Percentiles rank a stretch among this genome's conserved stretches.
Conservation (phyloP, 2,113 vertebrate genomes). For the Protobothrops mucrosquamatus region DNA sequence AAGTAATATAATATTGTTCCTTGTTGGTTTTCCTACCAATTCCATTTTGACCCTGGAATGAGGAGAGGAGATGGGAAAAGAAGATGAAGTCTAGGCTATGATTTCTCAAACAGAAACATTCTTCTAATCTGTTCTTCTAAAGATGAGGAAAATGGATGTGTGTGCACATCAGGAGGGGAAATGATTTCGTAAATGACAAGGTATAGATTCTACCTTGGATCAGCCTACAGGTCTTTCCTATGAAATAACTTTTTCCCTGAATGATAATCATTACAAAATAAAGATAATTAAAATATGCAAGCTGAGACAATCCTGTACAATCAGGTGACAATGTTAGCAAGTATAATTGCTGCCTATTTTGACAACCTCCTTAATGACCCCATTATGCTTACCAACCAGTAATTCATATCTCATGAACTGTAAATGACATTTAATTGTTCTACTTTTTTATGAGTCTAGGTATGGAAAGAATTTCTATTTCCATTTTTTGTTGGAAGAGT, state of each 20-base stretch:
- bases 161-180: not conserved
- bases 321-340: not conserved
- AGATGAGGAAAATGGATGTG: not conserved
- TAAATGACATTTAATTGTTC: not conserved
- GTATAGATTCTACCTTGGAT: not conserved
- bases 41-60: not conserved
- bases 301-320: not conserved
- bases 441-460: not conserved
- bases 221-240: not conserved
- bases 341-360: not conserved
- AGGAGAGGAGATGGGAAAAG: not conserved
- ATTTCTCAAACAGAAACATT: not conserved
- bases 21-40: not conserved
- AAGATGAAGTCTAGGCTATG: not conserved
- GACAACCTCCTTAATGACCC: not conserved
- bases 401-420: not conserved
- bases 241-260: not conserved
- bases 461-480: not conserved
- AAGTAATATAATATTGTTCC: not conserved
- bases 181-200: not conserved
- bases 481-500: not conserved
- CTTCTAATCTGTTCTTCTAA: not conserved
- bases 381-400: not conserved
- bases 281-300: not conserved
- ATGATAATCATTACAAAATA: not conserved